A percentile compares a stretch with the other conserved stretches of the same genome.
Evolutionary conservation across 2,113 vertebrate species (phyloP).

Genomic region (Tragulus kanchil): DNA sequence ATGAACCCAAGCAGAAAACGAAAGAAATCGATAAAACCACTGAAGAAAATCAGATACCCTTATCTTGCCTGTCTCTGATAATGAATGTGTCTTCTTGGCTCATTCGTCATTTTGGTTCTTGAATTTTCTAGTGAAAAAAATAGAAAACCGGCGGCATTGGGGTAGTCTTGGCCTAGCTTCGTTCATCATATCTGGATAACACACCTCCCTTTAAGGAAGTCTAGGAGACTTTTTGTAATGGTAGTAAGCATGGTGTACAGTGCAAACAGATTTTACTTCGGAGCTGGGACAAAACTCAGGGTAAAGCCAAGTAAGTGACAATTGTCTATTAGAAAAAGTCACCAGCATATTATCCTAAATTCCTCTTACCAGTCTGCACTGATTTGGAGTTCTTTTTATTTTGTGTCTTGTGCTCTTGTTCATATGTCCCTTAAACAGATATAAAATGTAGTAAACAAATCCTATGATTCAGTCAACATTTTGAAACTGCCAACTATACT

Average conservation of each 20-base stretch:
- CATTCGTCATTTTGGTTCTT: slow-evolving; percentile 66
- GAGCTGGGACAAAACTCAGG: slow-evolving; percentile 76
- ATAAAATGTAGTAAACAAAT: slow-evolving; percentile 24
- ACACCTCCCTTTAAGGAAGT: neutral
- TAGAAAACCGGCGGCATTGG: neutral
- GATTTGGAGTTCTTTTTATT: neutral
- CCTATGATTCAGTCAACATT: neutral
- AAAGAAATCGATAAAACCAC: slow-evolving; percentile 77
- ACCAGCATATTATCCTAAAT: neutral
- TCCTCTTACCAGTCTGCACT: slow-evolving; percentile 9
- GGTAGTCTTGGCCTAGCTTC: neutral
- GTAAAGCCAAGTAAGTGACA: slow-evolving; percentile 81
- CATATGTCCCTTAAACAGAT: neutral
- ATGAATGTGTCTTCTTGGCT: slow-evolving; percentile 73
- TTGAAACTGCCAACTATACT: slow-evolving; percentile 14
- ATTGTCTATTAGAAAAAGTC: neutral
- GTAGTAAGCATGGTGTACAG: slow-evolving; percentile 58
- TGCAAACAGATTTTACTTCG: neutral
- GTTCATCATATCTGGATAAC: neutral
- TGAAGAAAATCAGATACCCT: slow-evolving; percentile 75
- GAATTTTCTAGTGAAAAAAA: slow-evolving; percentile 33
- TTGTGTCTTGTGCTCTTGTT: neutral
- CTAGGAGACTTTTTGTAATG: slow-evolving; percentile 73
- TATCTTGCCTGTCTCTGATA: slow-evolving; percentile 77
- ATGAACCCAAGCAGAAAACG: slow-evolving; percentile 75